These are phyloP conservation scores for Betta splendens DNA, from an alignment of 2,797 vertebrate genomes.

Conservation along the genomic window DNA sequence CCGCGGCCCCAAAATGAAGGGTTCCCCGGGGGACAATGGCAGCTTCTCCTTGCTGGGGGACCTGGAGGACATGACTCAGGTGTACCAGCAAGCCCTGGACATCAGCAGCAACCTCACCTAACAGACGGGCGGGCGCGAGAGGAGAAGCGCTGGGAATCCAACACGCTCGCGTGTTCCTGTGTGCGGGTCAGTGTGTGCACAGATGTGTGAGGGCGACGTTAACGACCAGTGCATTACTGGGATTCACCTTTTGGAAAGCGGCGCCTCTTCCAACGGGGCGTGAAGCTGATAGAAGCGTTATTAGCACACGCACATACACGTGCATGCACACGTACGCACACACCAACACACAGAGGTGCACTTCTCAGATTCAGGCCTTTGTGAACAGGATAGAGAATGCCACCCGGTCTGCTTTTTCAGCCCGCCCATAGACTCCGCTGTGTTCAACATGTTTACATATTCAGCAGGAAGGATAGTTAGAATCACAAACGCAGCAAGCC, in stretches of 20 bases:
- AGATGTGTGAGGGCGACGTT: constrained; percentile 62
- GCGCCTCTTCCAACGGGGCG: constrained; percentile 53
- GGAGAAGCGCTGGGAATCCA: constrained; percentile 44
- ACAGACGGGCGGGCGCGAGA: constrained; percentile 53
- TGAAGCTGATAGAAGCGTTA: constrained; percentile 61
- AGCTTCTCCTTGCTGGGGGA: constrained; percentile 97
- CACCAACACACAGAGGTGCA: constrained; percentile 53
- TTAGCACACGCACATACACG: constrained; percentile 38
- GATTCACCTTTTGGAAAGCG: constrained; percentile 71
- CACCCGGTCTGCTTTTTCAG: constrained; percentile 67
- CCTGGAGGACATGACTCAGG: constrained; percentile 99
- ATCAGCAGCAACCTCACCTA: constrained; percentile 97
- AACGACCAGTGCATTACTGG: constrained; percentile 85
- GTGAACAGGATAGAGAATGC: constrained; percentile 60
- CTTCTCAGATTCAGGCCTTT: constrained; percentile 59
- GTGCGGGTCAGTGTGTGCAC: constrained; percentile 27
- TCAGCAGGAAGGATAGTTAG: constrained; percentile 80
- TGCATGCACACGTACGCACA: constrained; percentile 39
- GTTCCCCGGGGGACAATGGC: constrained; percentile 93
- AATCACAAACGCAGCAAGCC: constrained; percentile 77
- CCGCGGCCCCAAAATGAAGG: constrained; percentile 80
- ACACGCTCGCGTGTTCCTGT: constrained; percentile 31
- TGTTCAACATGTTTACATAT: constrained; percentile 86
- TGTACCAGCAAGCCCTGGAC: constrained; percentile 99
- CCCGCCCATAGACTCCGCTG: constrained; percentile 74